phyloP scores from a whole-genome alignment of 2,888 invertebrate genomes.

The Geophilus truncorum region DNA sequence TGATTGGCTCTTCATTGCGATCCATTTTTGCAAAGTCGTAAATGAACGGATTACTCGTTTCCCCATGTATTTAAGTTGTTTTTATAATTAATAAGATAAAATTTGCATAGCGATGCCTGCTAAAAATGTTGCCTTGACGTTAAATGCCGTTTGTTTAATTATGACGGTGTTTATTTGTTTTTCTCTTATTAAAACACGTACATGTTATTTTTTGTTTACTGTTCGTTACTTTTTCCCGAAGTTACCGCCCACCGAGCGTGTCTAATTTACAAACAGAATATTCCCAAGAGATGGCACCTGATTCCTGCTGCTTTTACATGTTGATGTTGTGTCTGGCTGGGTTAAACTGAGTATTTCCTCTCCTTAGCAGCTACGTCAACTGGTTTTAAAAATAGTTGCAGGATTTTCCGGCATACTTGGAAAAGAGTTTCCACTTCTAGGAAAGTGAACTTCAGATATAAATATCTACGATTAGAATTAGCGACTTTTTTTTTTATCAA shows the following conservation, averaged over 20 bases:
- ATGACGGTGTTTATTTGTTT: no score
- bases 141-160: no score
- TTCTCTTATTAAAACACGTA: background rate
- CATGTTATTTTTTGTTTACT: background rate
- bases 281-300: conserved; percentile 10
- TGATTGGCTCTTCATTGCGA: background rate
- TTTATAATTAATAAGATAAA: background rate
- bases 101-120: no score
- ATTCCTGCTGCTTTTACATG: background rate
- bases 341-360: background rate
- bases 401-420: background rate
- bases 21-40: background rate
- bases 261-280: background rate
- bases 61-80: background rate
- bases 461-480: background rate
- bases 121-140: no score
- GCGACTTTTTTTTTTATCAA: background rate
- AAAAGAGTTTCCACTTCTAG: background rate
- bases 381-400: background rate
- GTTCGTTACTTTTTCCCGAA: background rate
- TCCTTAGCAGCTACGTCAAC: background rate
- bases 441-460: background rate
- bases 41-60: background rate
- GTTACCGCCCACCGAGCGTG: background rate
- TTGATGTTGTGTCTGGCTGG: background rate